A percentile compares a stretch with the other conserved stretches of the same genome.
phyloP scores from a whole-genome alignment of 2,113 vertebrate species.

The Dicrurus megarhynchus region DNA sequence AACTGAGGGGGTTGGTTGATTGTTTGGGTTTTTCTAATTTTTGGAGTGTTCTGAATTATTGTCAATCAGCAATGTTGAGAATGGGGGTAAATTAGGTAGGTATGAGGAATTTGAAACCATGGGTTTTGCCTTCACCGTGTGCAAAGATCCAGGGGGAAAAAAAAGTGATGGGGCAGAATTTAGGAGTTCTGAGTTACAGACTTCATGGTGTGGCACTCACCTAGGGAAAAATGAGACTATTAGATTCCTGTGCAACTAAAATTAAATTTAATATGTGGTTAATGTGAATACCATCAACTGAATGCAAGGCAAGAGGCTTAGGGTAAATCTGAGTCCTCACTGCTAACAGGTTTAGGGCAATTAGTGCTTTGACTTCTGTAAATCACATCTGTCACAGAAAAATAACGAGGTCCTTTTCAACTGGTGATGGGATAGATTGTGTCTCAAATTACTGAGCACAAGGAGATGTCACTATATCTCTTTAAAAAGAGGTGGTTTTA shows the following conservation, averaged over 20 bases:
- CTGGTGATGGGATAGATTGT: background rate
- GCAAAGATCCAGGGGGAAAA: background rate
- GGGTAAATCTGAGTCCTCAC: background rate
- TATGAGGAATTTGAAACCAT: background rate
- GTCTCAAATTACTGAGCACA: background rate
- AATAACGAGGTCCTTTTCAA: background rate
- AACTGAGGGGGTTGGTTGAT: background rate
- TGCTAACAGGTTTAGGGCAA: conserved; percentile 19
- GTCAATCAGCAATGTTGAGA: background rate
- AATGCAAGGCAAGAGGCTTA: background rate
- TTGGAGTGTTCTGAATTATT: background rate
- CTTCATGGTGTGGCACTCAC: background rate
- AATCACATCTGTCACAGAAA: conserved; percentile 21
- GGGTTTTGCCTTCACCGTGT: background rate
- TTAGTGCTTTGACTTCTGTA: conserved; percentile 35
- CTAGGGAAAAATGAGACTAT: background rate
- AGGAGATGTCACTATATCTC: background rate
- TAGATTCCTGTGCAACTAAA: background rate
- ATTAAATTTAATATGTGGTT: background rate
- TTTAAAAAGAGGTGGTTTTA: background rate
- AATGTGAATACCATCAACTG: conserved; percentile 17
- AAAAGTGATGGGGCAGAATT: background rate
- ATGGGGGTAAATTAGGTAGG: background rate
- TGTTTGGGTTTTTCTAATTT: background rate
- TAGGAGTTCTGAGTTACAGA: background rate